Base-by-base conservation (phyloP, 2,113 vertebrate species). In the Caranx ignobilis region DNA sequence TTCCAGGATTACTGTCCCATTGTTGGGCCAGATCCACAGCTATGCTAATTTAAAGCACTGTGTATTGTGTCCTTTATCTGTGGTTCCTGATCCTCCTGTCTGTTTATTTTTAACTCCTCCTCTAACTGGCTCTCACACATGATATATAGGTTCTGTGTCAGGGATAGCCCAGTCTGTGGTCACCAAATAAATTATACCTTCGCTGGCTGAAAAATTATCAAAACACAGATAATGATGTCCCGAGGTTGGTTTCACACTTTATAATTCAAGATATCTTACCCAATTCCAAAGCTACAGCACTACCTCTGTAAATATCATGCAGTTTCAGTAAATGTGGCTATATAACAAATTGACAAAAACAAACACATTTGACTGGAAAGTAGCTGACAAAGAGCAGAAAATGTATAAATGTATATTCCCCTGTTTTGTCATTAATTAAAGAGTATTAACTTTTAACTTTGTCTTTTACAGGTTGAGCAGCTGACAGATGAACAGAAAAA, bases 401-500 rank as follows among this genome's bases (percentile, higher is more conserved):
- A 37, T 37, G 37, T 5, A 37, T 37, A 50, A 35, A 12, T 19
- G 31, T 6, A 43, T 10, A 31, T 66, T 48, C 48, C 9, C 9
- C 2, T 11, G 7, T 47, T 15, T 19, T 21, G 19, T 18, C 8
- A 18, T 32, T 1, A 32, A 31, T 5, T 2, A 3, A 16, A 31
- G 48, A 41, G 26, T 19, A 43, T 37, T 77, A 5, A 55, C 5
- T 78, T 55, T 50, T 12, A 69, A 61, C 3, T 16, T 48, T 70
- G 8, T 47, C 59, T 75, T 67, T 88, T 71, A 12, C 87, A 95
- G 94, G 94, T 93, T 52, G 94, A 95, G 84, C 94, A 95, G 90
- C 92, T 95, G 85, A 95, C 94, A 50, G 94, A 95, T 4, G 94
- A 95, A 86, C 94, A 95, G 88, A 95, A 95, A 88, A 95, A 94